phyloP scores from a whole-genome alignment of 2,113 vertebrate species.

The Cathartes aura region DNA sequence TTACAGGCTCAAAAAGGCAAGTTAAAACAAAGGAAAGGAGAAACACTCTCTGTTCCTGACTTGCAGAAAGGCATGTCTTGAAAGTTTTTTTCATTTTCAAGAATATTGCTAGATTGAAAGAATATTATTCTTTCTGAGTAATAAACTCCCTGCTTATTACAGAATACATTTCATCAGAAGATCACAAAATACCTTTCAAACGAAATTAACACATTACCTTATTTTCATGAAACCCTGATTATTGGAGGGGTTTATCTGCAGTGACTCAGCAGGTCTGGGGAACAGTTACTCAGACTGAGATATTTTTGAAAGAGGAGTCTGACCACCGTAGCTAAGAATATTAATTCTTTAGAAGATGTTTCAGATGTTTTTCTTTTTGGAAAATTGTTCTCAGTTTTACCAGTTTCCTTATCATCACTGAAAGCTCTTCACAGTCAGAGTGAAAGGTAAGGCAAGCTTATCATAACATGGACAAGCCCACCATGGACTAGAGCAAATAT shows the following conservation, averaged over 20 bases:
- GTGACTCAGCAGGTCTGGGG: constrained; percentile 16
- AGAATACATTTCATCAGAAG: not conserved
- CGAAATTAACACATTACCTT: not conserved
- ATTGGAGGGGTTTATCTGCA: constrained; percentile 7
- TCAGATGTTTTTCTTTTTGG: not conserved
- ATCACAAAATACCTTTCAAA: constrained; percentile 2
- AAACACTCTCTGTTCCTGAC: not conserved
- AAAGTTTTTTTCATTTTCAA: not conserved
- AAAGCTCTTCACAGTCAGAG: not conserved
- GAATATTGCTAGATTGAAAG: not conserved
- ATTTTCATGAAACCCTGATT: not conserved
- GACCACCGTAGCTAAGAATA: not conserved
- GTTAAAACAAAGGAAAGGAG: not conserved
- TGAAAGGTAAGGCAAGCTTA: not conserved
- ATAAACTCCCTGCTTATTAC: not conserved
- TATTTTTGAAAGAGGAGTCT: not conserved
- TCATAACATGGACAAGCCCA: accelerated
- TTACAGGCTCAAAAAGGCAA: not conserved
- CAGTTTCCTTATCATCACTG: not conserved
- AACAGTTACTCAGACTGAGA: not conserved
- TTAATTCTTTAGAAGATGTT: not conserved
- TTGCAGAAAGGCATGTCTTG: not conserved
- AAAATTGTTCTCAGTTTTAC: not conserved
- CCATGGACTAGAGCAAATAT: not conserved
- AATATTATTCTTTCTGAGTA: not conserved